Percentiles rank a stretch among this genome's conserved stretches.
Conservation (phyloP, 1,140 invertebrate species). For the Cepaea nemoralis region DNA sequence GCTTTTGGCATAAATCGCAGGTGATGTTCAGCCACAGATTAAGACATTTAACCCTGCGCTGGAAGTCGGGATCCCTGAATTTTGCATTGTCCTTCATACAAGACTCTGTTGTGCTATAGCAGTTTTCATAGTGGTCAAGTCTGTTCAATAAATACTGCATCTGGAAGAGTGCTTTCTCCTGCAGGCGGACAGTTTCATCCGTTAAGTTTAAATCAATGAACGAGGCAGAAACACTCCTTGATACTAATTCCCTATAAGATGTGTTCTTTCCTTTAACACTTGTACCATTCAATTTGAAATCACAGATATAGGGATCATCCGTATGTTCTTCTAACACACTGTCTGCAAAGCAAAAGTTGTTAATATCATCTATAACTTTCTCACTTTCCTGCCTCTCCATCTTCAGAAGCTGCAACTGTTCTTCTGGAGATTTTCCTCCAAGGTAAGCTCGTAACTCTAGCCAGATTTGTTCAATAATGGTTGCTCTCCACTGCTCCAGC, state of each 20-base stretch:
- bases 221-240: slow-evolving; percentile 50
- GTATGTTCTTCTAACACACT: slow-evolving; percentile 34
- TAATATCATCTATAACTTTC: slow-evolving; percentile 81
- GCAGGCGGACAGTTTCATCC: slow-evolving; percentile 50
- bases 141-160: slow-evolving; percentile 81
- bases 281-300: background rate
- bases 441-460: slow-evolving; percentile 87
- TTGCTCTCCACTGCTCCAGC: slow-evolving; percentile 87
- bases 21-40: slow-evolving; percentile 93
- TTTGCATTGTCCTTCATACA: slow-evolving; percentile 82
- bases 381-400: slow-evolving; percentile 81
- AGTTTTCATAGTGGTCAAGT: slow-evolving; percentile 81
- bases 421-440: slow-evolving; percentile 78
- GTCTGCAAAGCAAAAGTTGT: slow-evolving; percentile 78
- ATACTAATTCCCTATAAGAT: background rate
- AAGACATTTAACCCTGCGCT: slow-evolving; percentile 81
- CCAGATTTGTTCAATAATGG: slow-evolving; percentile 90
- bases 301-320: background rate
- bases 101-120: slow-evolving; percentile 87
- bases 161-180: slow-evolving; percentile 78
- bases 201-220: slow-evolving; percentile 54
- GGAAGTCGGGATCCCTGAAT: slow-evolving; percentile 80
- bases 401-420: slow-evolving; percentile 84
- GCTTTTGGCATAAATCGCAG: slow-evolving; percentile 83
- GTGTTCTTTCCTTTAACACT: background rate